Conservation (phyloP, 1,140 invertebrate genomes). For the Microvelia longipes region DNA sequence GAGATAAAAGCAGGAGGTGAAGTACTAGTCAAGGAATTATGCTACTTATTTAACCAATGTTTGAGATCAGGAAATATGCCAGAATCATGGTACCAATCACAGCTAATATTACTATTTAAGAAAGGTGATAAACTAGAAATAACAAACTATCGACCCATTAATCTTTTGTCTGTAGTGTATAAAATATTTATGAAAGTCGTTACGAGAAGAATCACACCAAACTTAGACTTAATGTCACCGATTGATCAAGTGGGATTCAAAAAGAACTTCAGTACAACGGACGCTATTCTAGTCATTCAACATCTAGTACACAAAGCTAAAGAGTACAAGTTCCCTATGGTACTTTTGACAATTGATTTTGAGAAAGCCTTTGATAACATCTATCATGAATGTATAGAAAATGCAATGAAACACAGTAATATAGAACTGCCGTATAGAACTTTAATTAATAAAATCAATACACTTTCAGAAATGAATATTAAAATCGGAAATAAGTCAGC, state of each 20-base stretch:
- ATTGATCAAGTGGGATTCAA: background rate
- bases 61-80: background rate
- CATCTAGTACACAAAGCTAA: background rate
- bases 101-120: background rate
- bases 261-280: background rate
- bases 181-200: background rate
- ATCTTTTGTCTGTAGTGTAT: background rate
- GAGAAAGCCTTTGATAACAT: background rate
- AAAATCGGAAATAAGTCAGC: too few species aligned
- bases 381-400: background rate
- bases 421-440: too few species aligned
- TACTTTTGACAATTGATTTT: background rate
- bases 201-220: background rate
- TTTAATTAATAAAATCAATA: too few species aligned
- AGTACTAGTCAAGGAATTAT: background rate
- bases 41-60: background rate
- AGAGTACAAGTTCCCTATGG: background rate
- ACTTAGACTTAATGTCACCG: background rate
- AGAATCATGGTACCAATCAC: background rate
- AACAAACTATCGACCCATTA: background rate
- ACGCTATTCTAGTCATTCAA: background rate
- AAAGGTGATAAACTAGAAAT: background rate
- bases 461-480: too few species aligned
- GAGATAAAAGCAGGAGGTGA: background rate
- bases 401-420: background rate